These are phyloP conservation scores for Lepidothrix coronata DNA, from an alignment of 2,113 vertebrate species.

Conservation along the genomic window DNA sequence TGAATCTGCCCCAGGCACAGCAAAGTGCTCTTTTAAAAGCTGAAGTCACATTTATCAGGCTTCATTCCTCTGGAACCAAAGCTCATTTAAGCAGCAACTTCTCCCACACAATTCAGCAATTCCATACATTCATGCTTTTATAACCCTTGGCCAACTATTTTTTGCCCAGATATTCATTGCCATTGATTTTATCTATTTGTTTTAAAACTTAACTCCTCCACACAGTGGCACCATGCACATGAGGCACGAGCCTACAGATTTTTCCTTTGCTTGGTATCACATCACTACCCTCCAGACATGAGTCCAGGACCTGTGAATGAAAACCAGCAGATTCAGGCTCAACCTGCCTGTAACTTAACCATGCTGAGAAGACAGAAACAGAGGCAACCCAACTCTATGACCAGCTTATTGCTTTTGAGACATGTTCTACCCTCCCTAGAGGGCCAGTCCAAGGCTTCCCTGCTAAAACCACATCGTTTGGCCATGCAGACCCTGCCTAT, in stretches of 20 bases:
- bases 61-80: not conserved
- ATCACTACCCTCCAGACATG: not conserved
- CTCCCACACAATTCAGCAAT: not conserved
- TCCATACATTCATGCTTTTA: not conserved
- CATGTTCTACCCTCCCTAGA: not conserved
- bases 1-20: not conserved
- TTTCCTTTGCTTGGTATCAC: not conserved
- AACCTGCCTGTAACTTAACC: not conserved
- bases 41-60: not conserved
- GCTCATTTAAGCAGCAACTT: not conserved
- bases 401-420: accelerated
- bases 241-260: not conserved
- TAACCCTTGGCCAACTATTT: not conserved
- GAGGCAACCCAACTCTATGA: not conserved
- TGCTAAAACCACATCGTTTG: not conserved
- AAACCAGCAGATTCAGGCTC: not conserved
- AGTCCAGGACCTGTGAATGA: not conserved
- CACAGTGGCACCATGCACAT: not conserved
- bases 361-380: not conserved
- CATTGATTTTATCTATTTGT: not conserved
- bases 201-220: constrained; percentile 3
- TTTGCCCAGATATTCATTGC: not conserved
- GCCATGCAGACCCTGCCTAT: not conserved
- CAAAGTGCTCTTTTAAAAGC: not conserved
- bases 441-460: not conserved